These are phyloP conservation scores for Leucozona laternaria DNA, from an alignment of 2,888 invertebrate genomes.

Conservation along the genomic window DNA sequence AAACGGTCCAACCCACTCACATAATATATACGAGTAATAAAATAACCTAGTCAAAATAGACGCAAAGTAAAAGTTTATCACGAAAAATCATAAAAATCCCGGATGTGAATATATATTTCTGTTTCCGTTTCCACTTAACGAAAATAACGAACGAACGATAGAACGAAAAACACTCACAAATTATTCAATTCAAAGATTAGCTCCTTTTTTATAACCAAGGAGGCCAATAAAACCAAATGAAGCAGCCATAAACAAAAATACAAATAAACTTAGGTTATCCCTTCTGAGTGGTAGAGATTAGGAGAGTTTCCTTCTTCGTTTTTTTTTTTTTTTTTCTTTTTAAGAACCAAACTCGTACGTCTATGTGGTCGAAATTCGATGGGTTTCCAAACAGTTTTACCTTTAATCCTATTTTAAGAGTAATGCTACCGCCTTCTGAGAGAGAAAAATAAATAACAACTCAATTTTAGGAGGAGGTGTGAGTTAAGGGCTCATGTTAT, in stretches of 20 bases:
- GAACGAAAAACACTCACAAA: slow-evolving; percentile 51
- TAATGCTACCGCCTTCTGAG: slow-evolving; percentile 20
- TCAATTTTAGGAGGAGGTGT: slow-evolving; percentile 43
- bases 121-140: slow-evolving; percentile 39
- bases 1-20: not conserved
- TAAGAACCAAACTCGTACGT: not conserved
- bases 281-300: slow-evolving; percentile 71
- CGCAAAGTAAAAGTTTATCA: slow-evolving; percentile 48
- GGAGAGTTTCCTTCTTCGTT: slow-evolving; percentile 49
- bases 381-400: slow-evolving; percentile 63
- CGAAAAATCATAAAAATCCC: slow-evolving; percentile 62
- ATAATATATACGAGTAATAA: not conserved
- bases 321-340: not conserved
- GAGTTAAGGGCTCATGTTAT: slow-evolving; percentile 10
- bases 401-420: slow-evolving; percentile 72
- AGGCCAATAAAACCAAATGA: slow-evolving; percentile 73
- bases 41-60: slow-evolving; percentile 12
- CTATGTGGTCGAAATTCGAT: slow-evolving; percentile 18
- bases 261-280: slow-evolving; percentile 72
- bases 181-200: slow-evolving; percentile 68
- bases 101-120: slow-evolving; percentile 46
- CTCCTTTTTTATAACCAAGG: slow-evolving; percentile 62
- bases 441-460: slow-evolving; percentile 27
- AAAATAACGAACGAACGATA: slow-evolving; percentile 10
- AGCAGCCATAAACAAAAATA: slow-evolving; percentile 74